These are phyloP conservation scores for Setipinna tenuifilis DNA, from an alignment of 2,797 vertebrate genomes.

Conservation along the genomic window DNA sequence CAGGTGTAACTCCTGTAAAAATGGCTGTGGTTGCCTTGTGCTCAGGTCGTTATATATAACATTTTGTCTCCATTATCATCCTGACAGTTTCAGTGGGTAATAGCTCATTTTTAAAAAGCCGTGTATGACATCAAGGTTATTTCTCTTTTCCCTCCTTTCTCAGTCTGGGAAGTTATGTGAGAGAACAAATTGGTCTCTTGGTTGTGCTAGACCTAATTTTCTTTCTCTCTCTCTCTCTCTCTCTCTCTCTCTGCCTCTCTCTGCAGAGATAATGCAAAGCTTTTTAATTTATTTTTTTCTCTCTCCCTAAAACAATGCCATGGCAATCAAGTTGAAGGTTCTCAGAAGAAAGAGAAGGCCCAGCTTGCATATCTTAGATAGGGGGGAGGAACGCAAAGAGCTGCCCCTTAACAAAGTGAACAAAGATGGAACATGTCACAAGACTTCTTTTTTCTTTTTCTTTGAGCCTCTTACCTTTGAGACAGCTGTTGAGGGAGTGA, in stretches of 20 bases:
- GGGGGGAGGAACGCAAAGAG: background rate
- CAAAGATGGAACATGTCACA: constrained; percentile 27
- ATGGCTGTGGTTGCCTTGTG: background rate
- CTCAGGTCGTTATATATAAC: background rate
- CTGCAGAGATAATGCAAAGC: background rate
- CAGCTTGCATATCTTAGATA: background rate
- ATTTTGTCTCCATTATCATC: background rate
- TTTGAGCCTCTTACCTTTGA: background rate
- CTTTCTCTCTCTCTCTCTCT: background rate
- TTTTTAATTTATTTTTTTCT: background rate
- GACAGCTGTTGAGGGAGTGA: background rate
- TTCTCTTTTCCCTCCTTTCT: background rate
- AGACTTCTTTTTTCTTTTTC: constrained; percentile 11
- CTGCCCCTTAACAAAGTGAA: background rate
- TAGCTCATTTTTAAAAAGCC: constrained; percentile 4
- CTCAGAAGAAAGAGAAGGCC: background rate
- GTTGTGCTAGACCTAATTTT: background rate
- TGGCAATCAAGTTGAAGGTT: background rate
- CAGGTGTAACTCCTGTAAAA: background rate
- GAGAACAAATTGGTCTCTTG: background rate
- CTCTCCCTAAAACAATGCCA: background rate
- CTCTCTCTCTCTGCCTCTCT: background rate
- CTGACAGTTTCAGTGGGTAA: background rate
- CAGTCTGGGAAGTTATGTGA: background rate
- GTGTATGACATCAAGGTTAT: background rate